These are phyloP conservation scores for Portunus trituberculatus DNA, from an alignment of 1,140 invertebrate species.

Conservation along the genomic window DNA sequence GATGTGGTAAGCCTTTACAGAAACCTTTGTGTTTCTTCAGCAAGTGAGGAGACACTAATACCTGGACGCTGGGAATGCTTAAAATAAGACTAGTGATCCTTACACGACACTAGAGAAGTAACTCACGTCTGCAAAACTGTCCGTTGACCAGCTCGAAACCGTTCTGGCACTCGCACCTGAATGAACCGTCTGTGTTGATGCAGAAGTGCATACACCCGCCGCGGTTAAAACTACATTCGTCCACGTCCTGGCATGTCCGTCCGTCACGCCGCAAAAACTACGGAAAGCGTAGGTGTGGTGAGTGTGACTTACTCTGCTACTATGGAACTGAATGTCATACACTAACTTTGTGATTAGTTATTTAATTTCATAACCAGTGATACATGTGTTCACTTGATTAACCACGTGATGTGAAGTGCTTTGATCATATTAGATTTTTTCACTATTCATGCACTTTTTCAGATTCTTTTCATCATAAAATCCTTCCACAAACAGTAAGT, in stretches of 20 bases:
- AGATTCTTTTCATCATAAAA: too few relatives aligned
- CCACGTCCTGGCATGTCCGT: slow-evolving; percentile 82
- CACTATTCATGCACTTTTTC: too few relatives aligned
- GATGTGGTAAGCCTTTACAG: neutral
- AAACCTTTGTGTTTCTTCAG: neutral
- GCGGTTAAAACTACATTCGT: slow-evolving; percentile 84
- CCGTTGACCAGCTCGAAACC: slow-evolving; percentile 80
- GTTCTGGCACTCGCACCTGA: slow-evolving; percentile 81
- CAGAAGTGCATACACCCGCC: slow-evolving; percentile 83
- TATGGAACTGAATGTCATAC: too few relatives aligned
- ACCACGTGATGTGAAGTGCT: too few relatives aligned
- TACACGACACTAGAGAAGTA: neutral
- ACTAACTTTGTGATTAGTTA: too few relatives aligned
- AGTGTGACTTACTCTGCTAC: neutral
- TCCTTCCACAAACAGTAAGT: too few relatives aligned
- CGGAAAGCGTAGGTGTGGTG: neutral
- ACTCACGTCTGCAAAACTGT: slow-evolving; percentile 73
- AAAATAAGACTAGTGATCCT: neutral
- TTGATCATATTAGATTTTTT: too few relatives aligned
- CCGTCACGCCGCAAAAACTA: slow-evolving; percentile 76
- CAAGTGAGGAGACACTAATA: neutral
- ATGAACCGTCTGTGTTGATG: slow-evolving; percentile 82
- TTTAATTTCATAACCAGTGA: too few relatives aligned
- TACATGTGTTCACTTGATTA: too few relatives aligned
- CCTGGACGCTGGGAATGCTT: neutral